Evolutionary conservation across 2,888 invertebrate species (phyloP).

Genomic region (Epiblema foenella): DNA sequence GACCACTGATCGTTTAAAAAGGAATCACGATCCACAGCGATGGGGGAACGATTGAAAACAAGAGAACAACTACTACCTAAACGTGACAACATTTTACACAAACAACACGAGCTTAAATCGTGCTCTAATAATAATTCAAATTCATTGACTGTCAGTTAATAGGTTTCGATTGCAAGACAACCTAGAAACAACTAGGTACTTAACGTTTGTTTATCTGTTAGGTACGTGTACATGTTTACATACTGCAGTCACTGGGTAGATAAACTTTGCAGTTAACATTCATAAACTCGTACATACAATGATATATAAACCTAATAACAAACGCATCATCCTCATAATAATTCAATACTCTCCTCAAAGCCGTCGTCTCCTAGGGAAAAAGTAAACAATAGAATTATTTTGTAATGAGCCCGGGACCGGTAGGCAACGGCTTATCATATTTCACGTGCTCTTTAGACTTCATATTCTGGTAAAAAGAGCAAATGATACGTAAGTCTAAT

Average conservation of each 20-base stretch:
- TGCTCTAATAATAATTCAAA: slow-evolving; percentile 9
- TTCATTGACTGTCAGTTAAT: slow-evolving; percentile 8
- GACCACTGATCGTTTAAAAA: too few relatives aligned
- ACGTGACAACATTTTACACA: background rate
- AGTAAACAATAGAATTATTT: too few relatives aligned
- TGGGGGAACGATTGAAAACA: too few relatives aligned
- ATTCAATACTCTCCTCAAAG: too few relatives aligned
- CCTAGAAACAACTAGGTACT: slow-evolving; percentile 1
- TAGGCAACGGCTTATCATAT: too few relatives aligned
- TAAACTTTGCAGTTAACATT: slow-evolving; percentile 18
- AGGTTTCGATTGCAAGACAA: slow-evolving; percentile 22
- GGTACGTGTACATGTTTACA: slow-evolving; percentile 9
- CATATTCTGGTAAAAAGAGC: too few relatives aligned
- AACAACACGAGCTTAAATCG: background rate
- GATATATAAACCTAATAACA: background rate
- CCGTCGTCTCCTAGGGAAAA: too few relatives aligned
- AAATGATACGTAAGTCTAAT: too few relatives aligned
- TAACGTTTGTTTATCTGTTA: slow-evolving; percentile 13
- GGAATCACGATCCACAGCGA: too few relatives aligned
- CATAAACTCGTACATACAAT: background rate
- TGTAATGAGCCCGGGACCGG: too few relatives aligned
- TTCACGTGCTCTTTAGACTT: too few relatives aligned
- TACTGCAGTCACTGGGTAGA: background rate
- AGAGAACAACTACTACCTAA: background rate
- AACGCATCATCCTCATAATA: too few relatives aligned